Evolutionary conservation across 2,888 invertebrate genomes (phyloP), one percentile per base, ranked within the genome.

Genomic region (Nemoura dubitans): DNA sequence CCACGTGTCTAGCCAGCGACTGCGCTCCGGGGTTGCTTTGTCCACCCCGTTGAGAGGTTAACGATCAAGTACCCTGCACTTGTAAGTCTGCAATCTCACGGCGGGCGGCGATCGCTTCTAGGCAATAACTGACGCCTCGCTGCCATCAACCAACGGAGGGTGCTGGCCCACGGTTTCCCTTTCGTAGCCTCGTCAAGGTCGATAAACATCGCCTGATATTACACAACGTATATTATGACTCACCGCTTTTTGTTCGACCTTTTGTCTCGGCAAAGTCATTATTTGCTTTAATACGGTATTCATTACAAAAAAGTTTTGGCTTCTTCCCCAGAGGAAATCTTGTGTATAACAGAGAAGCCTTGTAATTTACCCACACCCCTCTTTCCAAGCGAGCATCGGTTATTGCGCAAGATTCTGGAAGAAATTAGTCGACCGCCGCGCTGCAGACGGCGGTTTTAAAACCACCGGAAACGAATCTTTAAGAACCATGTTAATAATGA

Each of bases 161-260:
- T 10, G 36, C 5, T 36, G 3, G 3, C 36, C 3, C 3, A 36
- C 36, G 10, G 36, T 36, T 36, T 36, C 36, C 36, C 36, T 36
- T 10, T 10, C 3, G 5, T 36, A n/a, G n/a, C 14, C 14, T 21
- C 59, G 59, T 59, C 59, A 59, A 21, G 59, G 16, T 16, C 59
- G 59, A 59, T 59, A 59, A 59, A 59, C 59, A 59, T 36, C 59
- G 59, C 59, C 10, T 59, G 59, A 59, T 59, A 59, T 59, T 59
- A 59, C 59, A 59, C 14, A 3, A 3, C n/a, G n/a, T n/a, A n/a
- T n/a, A 3, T 59, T 21, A 59, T 59, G 16, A 16, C 59, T 21
- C 59, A 10, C 59, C 6, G 21, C 2, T 21, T 59, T 59, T 59
- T 59, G 10, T 21, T 2, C 59, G 59, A 59, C 14, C 59, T 59